These are phyloP conservation scores for Tenthredo distinguenda DNA, from an alignment of 2,888 invertebrate species.

Conservation along the genomic window DNA sequence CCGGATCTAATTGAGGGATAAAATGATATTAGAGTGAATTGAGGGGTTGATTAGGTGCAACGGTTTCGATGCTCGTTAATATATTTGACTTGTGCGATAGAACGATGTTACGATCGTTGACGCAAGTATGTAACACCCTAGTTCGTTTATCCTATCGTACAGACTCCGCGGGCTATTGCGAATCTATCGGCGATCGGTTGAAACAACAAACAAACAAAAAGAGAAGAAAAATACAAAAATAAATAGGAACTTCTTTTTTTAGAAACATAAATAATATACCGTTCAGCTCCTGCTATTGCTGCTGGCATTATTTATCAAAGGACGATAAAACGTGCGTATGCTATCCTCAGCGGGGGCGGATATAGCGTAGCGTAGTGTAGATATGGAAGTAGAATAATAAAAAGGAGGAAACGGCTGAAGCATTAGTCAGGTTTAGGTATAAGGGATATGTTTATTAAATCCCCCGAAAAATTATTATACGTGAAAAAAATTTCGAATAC, in stretches of 20 bases:
- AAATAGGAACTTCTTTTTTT: background rate
- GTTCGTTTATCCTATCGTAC: background rate
- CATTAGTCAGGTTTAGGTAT: background rate
- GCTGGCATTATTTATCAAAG: background rate
- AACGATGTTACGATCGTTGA: background rate
- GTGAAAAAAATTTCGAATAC: background rate
- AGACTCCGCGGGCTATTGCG: background rate
- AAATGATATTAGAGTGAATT: conserved; percentile 43
- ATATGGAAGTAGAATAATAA: background rate
- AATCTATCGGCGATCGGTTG: background rate
- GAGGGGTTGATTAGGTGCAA: conserved; percentile 25
- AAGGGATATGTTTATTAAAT: background rate
- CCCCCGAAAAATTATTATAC: background rate
- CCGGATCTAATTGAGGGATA: conserved; percentile 35
- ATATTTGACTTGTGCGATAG: background rate
- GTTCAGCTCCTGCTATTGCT: background rate
- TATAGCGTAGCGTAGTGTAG: background rate
- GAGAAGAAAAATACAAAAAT: background rate
- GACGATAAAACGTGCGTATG: background rate
- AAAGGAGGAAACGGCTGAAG: background rate
- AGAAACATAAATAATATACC: background rate
- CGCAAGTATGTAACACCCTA: background rate
- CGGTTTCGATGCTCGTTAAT: background rate
- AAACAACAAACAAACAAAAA: background rate
- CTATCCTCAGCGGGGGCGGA: background rate